phyloP scores from a whole-genome alignment of 2,113 vertebrate genomes.

The Onychostoma macrolepis region DNA sequence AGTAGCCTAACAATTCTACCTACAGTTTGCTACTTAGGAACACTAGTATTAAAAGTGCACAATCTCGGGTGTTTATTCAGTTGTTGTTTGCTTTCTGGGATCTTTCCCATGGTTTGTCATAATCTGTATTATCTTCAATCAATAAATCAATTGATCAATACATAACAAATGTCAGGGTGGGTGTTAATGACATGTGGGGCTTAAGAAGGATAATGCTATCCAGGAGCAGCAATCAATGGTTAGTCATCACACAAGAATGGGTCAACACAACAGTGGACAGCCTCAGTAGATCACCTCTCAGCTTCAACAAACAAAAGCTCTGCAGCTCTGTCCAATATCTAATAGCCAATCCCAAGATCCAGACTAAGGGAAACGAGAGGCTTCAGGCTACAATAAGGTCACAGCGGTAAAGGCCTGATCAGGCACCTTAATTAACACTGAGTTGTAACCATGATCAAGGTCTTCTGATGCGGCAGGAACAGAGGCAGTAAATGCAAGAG shows the following conservation, averaged over 20 bases:
- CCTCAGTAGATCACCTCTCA: constrained; percentile 48
- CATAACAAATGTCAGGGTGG: constrained; percentile 74
- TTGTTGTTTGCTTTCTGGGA: constrained; percentile 63
- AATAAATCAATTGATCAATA: constrained; percentile 75
- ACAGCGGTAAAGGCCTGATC: constrained; percentile 71
- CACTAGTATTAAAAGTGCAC: constrained; percentile 27
- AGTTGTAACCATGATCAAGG: constrained; percentile 74
- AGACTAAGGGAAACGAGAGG: constrained; percentile 59
- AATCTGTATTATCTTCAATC: constrained; percentile 72
- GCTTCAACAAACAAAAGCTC: constrained; percentile 44
- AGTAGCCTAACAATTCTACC: neutral
- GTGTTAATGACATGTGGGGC: constrained; percentile 75
- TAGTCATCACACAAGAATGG: constrained; percentile 46
- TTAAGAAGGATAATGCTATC: constrained; percentile 75
- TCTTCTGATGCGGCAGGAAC: constrained; percentile 66
- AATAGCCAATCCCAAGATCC: constrained; percentile 25
- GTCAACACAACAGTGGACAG: constrained; percentile 40
- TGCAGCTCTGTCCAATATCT: neutral
- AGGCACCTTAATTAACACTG: constrained; percentile 77
- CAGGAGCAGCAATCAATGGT: constrained; percentile 68
- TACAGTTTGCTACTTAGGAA: neutral
- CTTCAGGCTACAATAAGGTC: constrained; percentile 65
- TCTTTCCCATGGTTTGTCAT: constrained; percentile 67
- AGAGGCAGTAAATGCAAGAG: constrained; percentile 36
- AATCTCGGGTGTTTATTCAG: constrained; percentile 61